Percentiles rank a stretch among this genome's conserved stretches.
Conservation (phyloP, 2,888 invertebrate species). For the Phymatocera aterrima region DNA sequence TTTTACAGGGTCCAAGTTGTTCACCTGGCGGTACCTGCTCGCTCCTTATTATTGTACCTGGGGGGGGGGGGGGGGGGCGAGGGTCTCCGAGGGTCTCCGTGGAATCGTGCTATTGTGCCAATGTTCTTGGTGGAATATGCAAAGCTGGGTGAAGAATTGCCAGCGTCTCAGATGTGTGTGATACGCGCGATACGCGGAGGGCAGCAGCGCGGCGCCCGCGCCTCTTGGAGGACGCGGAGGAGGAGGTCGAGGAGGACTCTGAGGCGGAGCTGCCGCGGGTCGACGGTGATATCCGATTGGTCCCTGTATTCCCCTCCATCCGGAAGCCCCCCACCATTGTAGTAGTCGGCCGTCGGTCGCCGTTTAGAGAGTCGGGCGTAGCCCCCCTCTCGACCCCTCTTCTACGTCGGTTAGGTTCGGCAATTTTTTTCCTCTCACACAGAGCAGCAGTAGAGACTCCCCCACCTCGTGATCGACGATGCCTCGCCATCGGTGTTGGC, state of each 20-base stretch:
- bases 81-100: neutral
- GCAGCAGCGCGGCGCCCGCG: constrained; percentile 10
- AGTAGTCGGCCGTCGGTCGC: constrained; percentile 3
- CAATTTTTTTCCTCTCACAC: constrained; percentile 50
- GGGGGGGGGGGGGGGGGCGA: neutral
- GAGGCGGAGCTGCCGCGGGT: constrained; percentile 67
- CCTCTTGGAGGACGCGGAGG: constrained; percentile 46
- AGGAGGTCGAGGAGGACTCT: constrained; percentile 51
- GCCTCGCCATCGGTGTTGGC: constrained; percentile 59
- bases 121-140: neutral
- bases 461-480: constrained; percentile 63
- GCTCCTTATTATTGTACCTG: neutral
- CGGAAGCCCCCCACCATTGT: constrained; percentile 41
- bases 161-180: neutral
- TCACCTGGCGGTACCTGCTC: neutral
- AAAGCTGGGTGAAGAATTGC: neutral
- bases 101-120: too few species aligned
- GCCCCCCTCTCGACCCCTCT: constrained; percentile 50
- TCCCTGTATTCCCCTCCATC: constrained; percentile 68
- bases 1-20: neutral
- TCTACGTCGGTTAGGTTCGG: constrained; percentile 47
- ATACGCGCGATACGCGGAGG: constrained; percentile 8
- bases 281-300: constrained; percentile 68
- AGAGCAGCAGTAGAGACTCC: constrained; percentile 63
- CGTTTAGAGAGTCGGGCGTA: constrained; percentile 36